These are phyloP conservation scores for Rosalia funebris DNA, from an alignment of 2,888 invertebrate species.

Conservation along the genomic window DNA sequence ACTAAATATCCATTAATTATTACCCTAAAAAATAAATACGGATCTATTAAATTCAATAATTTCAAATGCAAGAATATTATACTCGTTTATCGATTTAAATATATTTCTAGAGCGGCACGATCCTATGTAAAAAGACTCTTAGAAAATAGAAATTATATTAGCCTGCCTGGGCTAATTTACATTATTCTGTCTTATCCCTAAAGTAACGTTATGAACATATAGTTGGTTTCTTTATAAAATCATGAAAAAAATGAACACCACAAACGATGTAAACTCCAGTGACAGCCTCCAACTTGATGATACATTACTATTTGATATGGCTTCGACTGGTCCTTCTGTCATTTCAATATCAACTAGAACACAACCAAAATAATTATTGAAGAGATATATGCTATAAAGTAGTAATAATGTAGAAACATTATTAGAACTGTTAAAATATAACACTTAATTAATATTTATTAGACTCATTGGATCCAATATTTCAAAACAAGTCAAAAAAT, in stretches of 20 bases:
- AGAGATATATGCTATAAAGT: too few species aligned
- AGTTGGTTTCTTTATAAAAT: slow-evolving; percentile 9
- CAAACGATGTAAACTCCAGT: neutral
- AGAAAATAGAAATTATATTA: slow-evolving; percentile 29
- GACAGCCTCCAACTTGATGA: slow-evolving; percentile 20
- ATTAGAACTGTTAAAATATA: too few species aligned
- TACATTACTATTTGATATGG: slow-evolving; percentile 32
- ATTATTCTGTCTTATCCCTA: slow-evolving; percentile 21
- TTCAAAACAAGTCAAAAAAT: too few species aligned
- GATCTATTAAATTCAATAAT: too few species aligned
- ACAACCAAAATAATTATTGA: too few species aligned
- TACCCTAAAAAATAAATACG: too few species aligned
- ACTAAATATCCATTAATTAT: too few species aligned
- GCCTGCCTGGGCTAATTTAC: slow-evolving; percentile 17
- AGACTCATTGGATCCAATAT: too few species aligned
- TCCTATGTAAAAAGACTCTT: slow-evolving; percentile 26
- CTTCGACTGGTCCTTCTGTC: slow-evolving; percentile 52
- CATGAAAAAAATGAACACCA: neutral
- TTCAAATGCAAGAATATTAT: too few species aligned
- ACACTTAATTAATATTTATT: too few species aligned
- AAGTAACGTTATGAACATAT: slow-evolving; percentile 17
- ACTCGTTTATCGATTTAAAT: slow-evolving; percentile 15
- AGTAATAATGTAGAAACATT: too few species aligned
- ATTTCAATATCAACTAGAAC: slow-evolving; percentile 52
- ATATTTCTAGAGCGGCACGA: slow-evolving; percentile 20